Evolutionary conservation across 1,140 invertebrate genomes (phyloP), one percentile per base, ranked within the genome.

Genomic region (Ganaspis sp.): DNA sequence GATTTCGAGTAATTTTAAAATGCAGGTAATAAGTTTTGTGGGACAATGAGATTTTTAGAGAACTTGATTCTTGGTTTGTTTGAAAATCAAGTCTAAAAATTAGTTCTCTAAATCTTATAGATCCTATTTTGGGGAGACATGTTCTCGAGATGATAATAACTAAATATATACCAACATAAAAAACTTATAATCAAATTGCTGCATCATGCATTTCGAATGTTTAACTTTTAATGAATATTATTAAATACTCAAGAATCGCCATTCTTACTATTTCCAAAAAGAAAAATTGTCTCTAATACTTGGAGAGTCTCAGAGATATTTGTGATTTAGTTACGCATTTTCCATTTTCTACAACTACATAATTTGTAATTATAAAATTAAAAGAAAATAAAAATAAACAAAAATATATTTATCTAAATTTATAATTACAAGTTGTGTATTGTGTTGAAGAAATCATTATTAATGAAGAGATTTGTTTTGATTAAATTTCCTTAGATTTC

Each of bases 281-380:
- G 70, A 69, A 54, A 21, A 58, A 19, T 70, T 73, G 29, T 40
- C 69, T 72, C 11, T 72, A 37, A 15, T 53, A 70, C 15, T 45
- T n/a, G n/a, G 0, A 45, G 42, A 45, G 12, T 15, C 12, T 45
- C 12, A 4, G 42, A 12, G 12, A 15, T 15, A 45, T 15, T 45
- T 45, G 29, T 34, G 29, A 34, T n/a, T 15, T n/a, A 45, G 3
- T n/a, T n/a, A n/a, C n/a, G n/a, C 12, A 45, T 45, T 15, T 45
- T 45, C 4, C 42, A 45, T 12, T 45, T 45, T 45, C 1, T 45
- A 45, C 6, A 34, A 34, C 6, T 34, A 34, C 29, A 34, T 3
- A 34, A 34, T 34, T 34, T 34, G 29, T 34, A 34, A 34, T 34
- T 6, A 34, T 6, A 34, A 34, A 34, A 34, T 34, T 34, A 34